Evolutionary conservation across 2,797 vertebrate genomes (phyloP).

Genomic region (Neomorphus geoffroyi): DNA sequence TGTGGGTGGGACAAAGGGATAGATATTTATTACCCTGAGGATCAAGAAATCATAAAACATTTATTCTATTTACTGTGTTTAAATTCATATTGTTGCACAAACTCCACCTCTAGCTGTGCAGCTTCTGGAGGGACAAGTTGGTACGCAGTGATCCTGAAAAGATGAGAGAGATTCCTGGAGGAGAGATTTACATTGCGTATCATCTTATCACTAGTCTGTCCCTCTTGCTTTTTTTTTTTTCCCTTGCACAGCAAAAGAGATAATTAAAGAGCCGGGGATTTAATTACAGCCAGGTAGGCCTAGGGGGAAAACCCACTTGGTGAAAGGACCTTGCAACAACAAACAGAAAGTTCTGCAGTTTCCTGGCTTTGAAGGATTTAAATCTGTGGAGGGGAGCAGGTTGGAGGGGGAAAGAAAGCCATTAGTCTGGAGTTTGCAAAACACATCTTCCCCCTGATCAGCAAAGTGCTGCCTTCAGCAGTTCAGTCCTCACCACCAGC

Average conservation of each 20-base stretch:
- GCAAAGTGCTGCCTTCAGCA: constrained; percentile 55
- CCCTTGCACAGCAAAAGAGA: constrained; percentile 45
- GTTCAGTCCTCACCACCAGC: background rate
- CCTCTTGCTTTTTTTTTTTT: constrained; percentile 25
- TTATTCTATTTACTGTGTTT: constrained; percentile 50
- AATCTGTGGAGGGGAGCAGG: background rate
- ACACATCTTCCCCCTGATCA: background rate
- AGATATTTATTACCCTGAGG: constrained; percentile 61
- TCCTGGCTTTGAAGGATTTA: constrained; percentile 58
- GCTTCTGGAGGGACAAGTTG: constrained; percentile 64
- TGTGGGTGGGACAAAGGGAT: constrained; percentile 35
- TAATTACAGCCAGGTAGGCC: constrained; percentile 66
- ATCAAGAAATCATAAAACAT: constrained; percentile 61
- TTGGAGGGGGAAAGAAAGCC: background rate
- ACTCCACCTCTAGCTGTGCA: constrained; percentile 52
- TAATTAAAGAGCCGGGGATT: constrained; percentile 59
- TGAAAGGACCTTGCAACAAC: constrained; percentile 64
- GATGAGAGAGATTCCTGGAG: constrained; percentile 69
- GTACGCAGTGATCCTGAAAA: constrained; percentile 53
- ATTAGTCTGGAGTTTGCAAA: constrained; percentile 51
- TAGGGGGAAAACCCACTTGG: constrained; percentile 57
- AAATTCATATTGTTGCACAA: constrained; percentile 54
- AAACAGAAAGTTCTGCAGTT: constrained; percentile 70
- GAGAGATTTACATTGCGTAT: constrained; percentile 61
- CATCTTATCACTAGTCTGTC: constrained; percentile 64